Base-by-base conservation (phyloP, 1,140 invertebrate genomes). In the Lordiphosa mommai region DNA sequence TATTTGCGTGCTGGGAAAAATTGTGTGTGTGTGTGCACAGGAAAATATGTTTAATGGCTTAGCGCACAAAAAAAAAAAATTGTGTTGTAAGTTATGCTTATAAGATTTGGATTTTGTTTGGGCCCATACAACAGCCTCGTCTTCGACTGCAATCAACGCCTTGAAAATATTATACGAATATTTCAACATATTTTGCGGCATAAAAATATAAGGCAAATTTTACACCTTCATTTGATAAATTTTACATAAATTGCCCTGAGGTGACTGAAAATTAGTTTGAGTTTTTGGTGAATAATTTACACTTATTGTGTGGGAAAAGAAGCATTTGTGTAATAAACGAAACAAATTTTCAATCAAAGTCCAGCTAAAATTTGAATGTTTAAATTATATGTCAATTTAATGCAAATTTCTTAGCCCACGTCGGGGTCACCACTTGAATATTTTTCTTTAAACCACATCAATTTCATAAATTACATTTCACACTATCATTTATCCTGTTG, bases 1-100 rank as follows among this genome's bases (percentile, higher is more conserved):
- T 64, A 68, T 68, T 68, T 64, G 53, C 60, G 36, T 64, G 48
- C 43, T 27, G 27, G 58, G 53, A 64, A 32, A 47, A 7, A 47
- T 10, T n/a, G 2, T 46, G 10, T 17, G 9, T 40, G 16, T 43
- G 10, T 43, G 40, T 23, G 10, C 40, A 29, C 16, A 43, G 40
- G 40, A 43, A 43, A 43, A 43, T 43, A 43, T 43, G 40, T 43
- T 43, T 43, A 27, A 43, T 43, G 20, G 40, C 40, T 43, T 43
- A 43, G 13, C 20, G 20, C 40, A 43, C 20, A 17, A 12, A 23
- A 12, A 41, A 13, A 43, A 43, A 29, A 43, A 43, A n/a, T 20
- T 27, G 10, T 43, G 12, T 23, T 43, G 20, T 29, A 43, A 43
- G 40, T 43, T 43, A 43, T 29, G 40, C 40, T 43, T 8, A 43